Conservation (phyloP, 2,797 vertebrate genomes). For the Saxicola maurus region DNA sequence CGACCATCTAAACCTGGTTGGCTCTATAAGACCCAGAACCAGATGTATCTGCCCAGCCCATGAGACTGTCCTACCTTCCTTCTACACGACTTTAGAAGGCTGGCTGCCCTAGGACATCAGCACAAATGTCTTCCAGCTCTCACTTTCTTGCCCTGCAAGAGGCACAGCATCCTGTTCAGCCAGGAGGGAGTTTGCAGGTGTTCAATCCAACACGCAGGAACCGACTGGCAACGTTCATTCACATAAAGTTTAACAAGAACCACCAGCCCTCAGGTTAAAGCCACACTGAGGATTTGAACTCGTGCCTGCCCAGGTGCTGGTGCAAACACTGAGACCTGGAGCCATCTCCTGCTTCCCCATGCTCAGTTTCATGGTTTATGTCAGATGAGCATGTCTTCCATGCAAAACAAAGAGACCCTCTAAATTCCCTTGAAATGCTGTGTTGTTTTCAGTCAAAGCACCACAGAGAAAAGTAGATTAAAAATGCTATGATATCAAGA, state of each 20-base stretch:
- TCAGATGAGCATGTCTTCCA: background rate
- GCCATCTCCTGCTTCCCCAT: background rate
- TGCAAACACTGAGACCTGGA: background rate
- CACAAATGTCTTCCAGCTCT: background rate
- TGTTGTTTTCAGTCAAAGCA: background rate
- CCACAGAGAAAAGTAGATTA: background rate
- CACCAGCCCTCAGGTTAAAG: slow-evolving; percentile 40
- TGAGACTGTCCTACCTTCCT: background rate
- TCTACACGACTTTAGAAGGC: background rate
- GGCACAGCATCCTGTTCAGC: background rate
- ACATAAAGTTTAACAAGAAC: slow-evolving; percentile 40
- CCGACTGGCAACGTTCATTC: background rate
- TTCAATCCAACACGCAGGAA: background rate
- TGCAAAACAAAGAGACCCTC: background rate
- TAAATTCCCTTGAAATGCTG: background rate
- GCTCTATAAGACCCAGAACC: background rate
- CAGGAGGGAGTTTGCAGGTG: slow-evolving; percentile 49
- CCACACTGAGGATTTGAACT: slow-evolving; percentile 27
- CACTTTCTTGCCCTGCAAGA: background rate
- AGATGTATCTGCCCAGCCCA: fast-evolving
- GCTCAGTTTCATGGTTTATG: background rate
- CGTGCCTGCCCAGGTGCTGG: slow-evolving; percentile 20
- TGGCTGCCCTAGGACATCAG: background rate
- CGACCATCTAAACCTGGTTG: background rate
- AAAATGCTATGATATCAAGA: background rate